Evolutionary conservation across 2,113 vertebrate species (phyloP), one percentile per base, ranked within the genome.

Genomic region (Eulacestoma nigropectus): DNA sequence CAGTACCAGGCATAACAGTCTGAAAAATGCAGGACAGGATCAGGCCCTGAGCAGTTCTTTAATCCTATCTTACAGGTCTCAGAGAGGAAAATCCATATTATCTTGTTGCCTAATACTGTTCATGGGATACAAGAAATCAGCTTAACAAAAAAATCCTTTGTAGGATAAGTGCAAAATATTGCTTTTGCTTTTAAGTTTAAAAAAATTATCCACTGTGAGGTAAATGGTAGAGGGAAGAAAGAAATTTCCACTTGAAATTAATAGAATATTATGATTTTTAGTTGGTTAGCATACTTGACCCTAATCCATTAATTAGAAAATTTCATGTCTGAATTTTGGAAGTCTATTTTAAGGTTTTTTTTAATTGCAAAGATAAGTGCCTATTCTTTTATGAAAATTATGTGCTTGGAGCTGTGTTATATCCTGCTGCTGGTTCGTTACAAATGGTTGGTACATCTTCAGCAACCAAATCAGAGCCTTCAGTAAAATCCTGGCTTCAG

Each of bases 91-190:
- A 94, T 86, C 93, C 85, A 75, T 70, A 37, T 94, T 94, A 94
- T 93, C 90, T 90, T 49, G 33, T 96, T 95, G 80, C 73, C 49
- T 95, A 93, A 94, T 75, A 37, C 82, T 84, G 46, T 75, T 96
- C 73, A 90, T 68, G 92, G 88, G 88, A 84, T 92, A 64, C 63
- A 56, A 95, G 41, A 93, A 96, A 96, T 92, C 75, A 91, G 85
- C 72, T 96, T 97, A 92, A 84, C 62, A 92, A 78, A 92, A 88
- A 94, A 88, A 93, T 56, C 91, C 50, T 59, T 70, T 60, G 42
- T 78, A 75, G 69, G 47, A 70, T 77, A 96, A 93, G 16, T 53
- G 33, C 4, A 84, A 92, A 93, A 75, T 92, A 90, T 25, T 84
- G 41, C 20, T 60, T 93, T 88, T 86, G 22, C 20, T 88, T 96